phyloP scores from a whole-genome alignment of 2,888 invertebrate species.

The Scaptodrosophila latifasciaeformis region DNA sequence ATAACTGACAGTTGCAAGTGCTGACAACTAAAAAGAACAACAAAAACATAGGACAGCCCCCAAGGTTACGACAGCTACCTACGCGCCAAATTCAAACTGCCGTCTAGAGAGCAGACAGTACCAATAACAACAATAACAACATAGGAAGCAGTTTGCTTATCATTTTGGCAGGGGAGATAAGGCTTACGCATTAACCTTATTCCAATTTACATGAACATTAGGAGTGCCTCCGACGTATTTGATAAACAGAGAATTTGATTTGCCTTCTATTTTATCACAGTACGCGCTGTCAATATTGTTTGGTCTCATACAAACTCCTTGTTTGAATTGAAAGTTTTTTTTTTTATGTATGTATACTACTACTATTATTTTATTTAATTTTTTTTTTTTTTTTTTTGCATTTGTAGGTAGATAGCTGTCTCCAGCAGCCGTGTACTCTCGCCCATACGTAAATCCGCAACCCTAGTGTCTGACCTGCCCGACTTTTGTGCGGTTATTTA shows the following conservation, averaged over 20 bases:
- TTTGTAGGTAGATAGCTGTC: neutral
- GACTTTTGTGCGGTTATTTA: slow-evolving; percentile 37
- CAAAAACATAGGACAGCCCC: no score
- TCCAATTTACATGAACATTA: slow-evolving; percentile 19
- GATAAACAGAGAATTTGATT: neutral
- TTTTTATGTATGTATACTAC: no score
- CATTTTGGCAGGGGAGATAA: slow-evolving; percentile 21
- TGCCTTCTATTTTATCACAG: neutral
- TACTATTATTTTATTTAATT: no score
- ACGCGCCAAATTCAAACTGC: slow-evolving; percentile 32
- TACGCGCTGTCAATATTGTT: neutral
- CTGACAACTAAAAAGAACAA: no score
- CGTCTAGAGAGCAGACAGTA: slow-evolving; percentile 15
- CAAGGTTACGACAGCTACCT: no score
- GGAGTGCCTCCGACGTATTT: slow-evolving; percentile 1
- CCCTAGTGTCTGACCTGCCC: slow-evolving; percentile 2
- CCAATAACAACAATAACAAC: neutral
- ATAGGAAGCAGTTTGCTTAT: slow-evolving; percentile 25
- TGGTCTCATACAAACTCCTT: neutral
- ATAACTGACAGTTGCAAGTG: neutral
- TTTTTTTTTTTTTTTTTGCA: no score
- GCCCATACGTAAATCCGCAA: neutral
- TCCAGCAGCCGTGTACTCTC: neutral
- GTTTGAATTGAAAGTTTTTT: no score
- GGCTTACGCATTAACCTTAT: slow-evolving; percentile 1